phyloP scores from a whole-genome alignment of 2,888 invertebrate genomes.

The Lasioglossum marginatum region DNA sequence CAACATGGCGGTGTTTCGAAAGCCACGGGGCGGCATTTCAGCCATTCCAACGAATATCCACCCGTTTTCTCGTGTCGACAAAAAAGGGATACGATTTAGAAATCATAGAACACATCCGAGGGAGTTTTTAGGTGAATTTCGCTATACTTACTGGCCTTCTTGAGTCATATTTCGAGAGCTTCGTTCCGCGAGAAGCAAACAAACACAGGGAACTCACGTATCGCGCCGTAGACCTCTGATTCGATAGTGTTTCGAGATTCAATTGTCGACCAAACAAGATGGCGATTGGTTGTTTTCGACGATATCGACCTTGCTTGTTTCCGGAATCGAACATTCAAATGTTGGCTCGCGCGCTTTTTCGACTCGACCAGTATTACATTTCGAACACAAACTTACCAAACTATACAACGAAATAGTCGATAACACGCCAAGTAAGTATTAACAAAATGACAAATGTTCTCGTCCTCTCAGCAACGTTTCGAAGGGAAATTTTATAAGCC shows the following conservation, averaged over 20 bases:
- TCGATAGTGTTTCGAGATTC: slow-evolving; percentile 76
- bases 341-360: background rate
- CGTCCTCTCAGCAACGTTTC: background rate
- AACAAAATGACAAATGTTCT: background rate
- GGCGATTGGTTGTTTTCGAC: slow-evolving; percentile 46
- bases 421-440: background rate
- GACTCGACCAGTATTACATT: background rate
- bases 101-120: background rate
- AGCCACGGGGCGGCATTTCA: slow-evolving; percentile 73
- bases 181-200: slow-evolving; percentile 75
- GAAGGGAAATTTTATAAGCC: background rate
- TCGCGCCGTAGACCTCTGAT: slow-evolving; percentile 72
- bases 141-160: slow-evolving; percentile 81
- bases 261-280: slow-evolving; percentile 72
- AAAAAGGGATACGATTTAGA: background rate
- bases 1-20: slow-evolving; percentile 82
- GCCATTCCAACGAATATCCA: slow-evolving; percentile 14
- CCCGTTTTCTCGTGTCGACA: background rate
- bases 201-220: slow-evolving; percentile 78
- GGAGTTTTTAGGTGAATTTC: slow-evolving; percentile 26
- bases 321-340: slow-evolving; percentile 54
- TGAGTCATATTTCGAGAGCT: slow-evolving; percentile 80
- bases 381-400: background rate
- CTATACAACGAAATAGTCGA: background rate
- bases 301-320: slow-evolving; percentile 41